Evolutionary conservation across 35 echinoderm and acorn worm genomes (phyloP), one percentile per base, ranked within the genome.

Genomic region (Diadema setosum): DNA sequence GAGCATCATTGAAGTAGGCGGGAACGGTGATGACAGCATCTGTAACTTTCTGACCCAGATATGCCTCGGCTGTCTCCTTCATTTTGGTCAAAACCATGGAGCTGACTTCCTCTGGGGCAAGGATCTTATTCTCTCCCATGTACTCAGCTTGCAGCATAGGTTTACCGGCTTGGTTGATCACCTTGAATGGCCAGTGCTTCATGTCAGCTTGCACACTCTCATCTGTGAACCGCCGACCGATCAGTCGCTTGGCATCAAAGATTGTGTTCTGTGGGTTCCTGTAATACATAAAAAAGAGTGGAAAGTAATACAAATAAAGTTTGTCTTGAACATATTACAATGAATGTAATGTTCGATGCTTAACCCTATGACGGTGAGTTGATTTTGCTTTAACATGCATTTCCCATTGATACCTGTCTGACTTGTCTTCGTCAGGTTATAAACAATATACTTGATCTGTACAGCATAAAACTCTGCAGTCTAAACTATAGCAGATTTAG

Each of bases 211-310:
- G 93, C 4, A 94, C 93, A 52, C 81, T 49, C 3, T 48, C 20
- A 40, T 94, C 93, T 23, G 46, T 49, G 60, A 94, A 94, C 32
- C 27, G 55, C n/a, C 93, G 36, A 5, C 93, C 93, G 46, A 94
- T 85, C 37, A 94, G 83, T 70, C 94, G 94, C 58, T 96, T 96
- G 52, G 90, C 94, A 75, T 96, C 94, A 45, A 96, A 96, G 26
- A 96, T 92, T 27, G 94, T 89, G 40, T 93, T 93, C 40, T 89
- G 76, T 9, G 86, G 86, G 59, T 93, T 93, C 86, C 90, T 92
- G 74, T 24, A 42, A 37, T 65, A 42, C 14, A 46, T 4, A 5
- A 78, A 17, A 44, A 73, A 11, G 2, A 67, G 49, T 16, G 49
- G 21, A 55, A 55, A 55, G 21, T 16, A 1, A 55, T 55, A 2